Evolutionary conservation across 2,888 invertebrate species (phyloP), one percentile per base, ranked within the genome.

Genomic region (Ormyrus labotus): DNA sequence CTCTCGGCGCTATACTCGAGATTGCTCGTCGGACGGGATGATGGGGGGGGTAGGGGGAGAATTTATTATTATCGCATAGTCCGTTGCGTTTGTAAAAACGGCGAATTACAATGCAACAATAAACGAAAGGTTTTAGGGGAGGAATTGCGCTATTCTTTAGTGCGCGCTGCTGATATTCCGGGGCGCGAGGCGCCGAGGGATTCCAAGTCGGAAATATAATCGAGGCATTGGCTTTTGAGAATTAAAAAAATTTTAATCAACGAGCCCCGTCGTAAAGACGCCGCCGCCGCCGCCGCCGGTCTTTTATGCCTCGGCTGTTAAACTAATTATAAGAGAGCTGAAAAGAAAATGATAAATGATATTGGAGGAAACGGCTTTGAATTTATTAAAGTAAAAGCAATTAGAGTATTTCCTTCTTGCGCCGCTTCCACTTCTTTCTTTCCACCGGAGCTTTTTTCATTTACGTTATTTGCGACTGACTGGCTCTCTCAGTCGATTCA

Each of bases 201-300:
- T 13, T 45, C 19, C 61, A 51, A 11, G 69, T 51, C 47, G 45
- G 50, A 19, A 58, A 57, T 61, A 79, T 69, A 79, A 79, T 79
- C 63, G 61, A 68, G 67, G 11, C 74, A 70, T 80, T 75, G 70
- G 70, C 64, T 75, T 80, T 80, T 60, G 70, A 64, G 64, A 70
- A 74, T 80, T 70, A 74, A 74, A 74, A 80, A 79, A 79, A 71
- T 79, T 80, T 70, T 80, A 80, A 80, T 75, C 74, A 80, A 74
- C 69, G 70, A 58, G 61, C 72, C 34, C 34, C 69, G 69, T 68
- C 63, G 79, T 74, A 61, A 74, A 79, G 79, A 74, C 68, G 72
- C 51, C 53, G 13, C 60, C 34, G 34, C 34, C 68, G 13, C 60
- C 34, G 34, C 34, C 34, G 11, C 51, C 34, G 34, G 34, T 48